These are phyloP conservation scores for Solenodon paradoxus DNA, from an alignment of 2,113 vertebrate genomes.

Conservation along the genomic window DNA sequence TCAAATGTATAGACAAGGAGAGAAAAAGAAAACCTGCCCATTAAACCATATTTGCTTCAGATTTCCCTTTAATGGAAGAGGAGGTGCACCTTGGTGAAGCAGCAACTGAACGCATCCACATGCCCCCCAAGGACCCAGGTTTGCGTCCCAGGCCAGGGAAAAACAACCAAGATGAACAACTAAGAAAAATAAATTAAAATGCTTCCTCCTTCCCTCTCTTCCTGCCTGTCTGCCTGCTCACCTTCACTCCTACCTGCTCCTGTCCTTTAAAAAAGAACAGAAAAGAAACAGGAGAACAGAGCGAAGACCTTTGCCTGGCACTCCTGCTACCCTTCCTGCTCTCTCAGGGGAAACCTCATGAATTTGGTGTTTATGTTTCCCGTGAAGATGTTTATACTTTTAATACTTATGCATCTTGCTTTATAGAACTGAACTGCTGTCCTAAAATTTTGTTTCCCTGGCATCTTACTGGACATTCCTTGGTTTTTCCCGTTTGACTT, in stretches of 20 bases:
- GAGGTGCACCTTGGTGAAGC: too few relatives aligned
- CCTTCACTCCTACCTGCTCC: too few relatives aligned
- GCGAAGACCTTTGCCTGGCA: not conserved
- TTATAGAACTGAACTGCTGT: not conserved
- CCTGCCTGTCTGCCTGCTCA: too few relatives aligned
- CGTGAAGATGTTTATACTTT: not conserved
- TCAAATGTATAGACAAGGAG: not conserved
- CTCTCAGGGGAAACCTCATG: not conserved
- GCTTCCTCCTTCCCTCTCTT: too few relatives aligned
- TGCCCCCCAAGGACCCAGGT: too few relatives aligned
- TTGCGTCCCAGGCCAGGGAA: too few relatives aligned
- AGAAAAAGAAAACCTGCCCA: not conserved
- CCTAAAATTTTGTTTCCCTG: not conserved
- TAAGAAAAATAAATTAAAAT: too few relatives aligned
- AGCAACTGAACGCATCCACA: too few relatives aligned
- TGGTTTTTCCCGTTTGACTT: not conserved
- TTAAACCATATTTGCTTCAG: not conserved
- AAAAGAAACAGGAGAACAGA: not conserved
- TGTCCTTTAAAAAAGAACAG: too few relatives aligned
- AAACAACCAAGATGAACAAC: too few relatives aligned
- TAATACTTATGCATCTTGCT: not conserved
- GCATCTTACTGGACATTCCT: too few relatives aligned
- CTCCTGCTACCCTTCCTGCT: not conserved
- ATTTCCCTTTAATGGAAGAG: not conserved
- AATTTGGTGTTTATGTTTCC: not conserved